phyloP scores from a whole-genome alignment of 2,888 invertebrate species.

The Pollenia labialis region DNA sequence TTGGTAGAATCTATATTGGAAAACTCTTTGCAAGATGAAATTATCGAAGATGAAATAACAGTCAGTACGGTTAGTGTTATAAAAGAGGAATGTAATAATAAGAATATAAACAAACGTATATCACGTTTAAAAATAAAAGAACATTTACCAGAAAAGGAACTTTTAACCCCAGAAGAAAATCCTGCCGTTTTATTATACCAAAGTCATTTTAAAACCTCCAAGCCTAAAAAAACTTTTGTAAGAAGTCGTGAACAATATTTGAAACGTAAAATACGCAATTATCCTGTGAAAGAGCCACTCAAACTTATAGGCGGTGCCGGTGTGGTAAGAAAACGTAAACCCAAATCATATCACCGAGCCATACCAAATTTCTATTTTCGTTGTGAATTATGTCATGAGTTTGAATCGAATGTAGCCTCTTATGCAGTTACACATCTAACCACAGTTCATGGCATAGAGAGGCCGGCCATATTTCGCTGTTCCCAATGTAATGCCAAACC shows the following conservation, averaged over 20 bases:
- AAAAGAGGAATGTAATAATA: constrained; percentile 26
- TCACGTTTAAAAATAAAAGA: constrained; percentile 46
- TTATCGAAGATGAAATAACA: not conserved
- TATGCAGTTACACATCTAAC: constrained; percentile 66
- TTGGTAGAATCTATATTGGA: constrained; percentile 66
- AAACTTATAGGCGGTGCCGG: constrained; percentile 68
- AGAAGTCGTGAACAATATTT: constrained; percentile 69
- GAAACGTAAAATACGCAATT: constrained; percentile 70
- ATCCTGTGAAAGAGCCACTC: constrained; percentile 65
- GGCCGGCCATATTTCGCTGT: constrained; percentile 68
- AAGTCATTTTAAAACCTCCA: constrained; percentile 61
- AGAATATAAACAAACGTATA: constrained; percentile 18
- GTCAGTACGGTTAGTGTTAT: not conserved
- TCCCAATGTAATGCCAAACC: constrained; percentile 64
- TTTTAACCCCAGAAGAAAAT: constrained; percentile 21
- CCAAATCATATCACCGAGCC: constrained; percentile 65
- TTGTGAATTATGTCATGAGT: constrained; percentile 69
- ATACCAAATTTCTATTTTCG: constrained; percentile 71
- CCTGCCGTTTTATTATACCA: constrained; percentile 57
- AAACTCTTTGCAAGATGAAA: constrained; percentile 22
- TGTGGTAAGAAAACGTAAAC: constrained; percentile 68
- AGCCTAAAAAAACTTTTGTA: constrained; percentile 64
- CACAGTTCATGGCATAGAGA: constrained; percentile 61
- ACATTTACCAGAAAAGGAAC: not conserved
- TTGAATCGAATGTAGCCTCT: constrained; percentile 70